A percentile compares a stretch with the other conserved stretches of the same genome.
Evolutionary conservation across 35 echinoderm and acorn worm genomes (phyloP).

Genomic region (Heliocidaris tuberculata): DNA sequence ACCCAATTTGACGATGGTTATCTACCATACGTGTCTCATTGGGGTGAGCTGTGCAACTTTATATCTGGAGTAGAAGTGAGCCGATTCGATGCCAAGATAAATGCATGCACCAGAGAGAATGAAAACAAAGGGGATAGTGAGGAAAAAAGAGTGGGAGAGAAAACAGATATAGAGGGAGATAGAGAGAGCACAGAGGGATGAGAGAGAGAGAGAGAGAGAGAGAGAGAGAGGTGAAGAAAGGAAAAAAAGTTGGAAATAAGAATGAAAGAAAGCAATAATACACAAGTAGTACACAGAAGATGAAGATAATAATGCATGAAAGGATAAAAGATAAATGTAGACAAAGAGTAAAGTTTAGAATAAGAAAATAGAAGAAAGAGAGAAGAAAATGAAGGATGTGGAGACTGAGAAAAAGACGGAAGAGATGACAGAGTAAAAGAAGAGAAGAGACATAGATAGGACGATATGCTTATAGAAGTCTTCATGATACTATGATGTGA

Average conservation of each 20-base stretch:
- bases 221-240: not conserved
- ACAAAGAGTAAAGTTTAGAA: not conserved
- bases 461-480: not conserved
- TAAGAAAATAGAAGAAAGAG: not conserved
- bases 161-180: not conserved
- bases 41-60: conserved; percentile 6
- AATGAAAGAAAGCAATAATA: not conserved
- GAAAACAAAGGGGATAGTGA: conserved; percentile 16
- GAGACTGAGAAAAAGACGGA: not conserved
- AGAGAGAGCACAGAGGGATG: not conserved
- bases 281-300: not conserved
- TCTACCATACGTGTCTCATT: conserved; percentile 1
- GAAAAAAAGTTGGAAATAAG: not conserved
- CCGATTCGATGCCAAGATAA: conserved; percentile 31
- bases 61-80: conserved; percentile 40
- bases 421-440: not conserved
- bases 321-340: not conserved
- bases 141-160: not conserved
- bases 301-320: not conserved
- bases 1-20: conserved; percentile 26
- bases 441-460: not conserved
- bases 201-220: not conserved
- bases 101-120: not conserved
- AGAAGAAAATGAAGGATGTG: not conserved
- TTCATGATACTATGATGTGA: conserved; percentile 2